Base-by-base conservation (phyloP, 2,797 vertebrate genomes). In the Schizopygopsis pylzovi region DNA sequence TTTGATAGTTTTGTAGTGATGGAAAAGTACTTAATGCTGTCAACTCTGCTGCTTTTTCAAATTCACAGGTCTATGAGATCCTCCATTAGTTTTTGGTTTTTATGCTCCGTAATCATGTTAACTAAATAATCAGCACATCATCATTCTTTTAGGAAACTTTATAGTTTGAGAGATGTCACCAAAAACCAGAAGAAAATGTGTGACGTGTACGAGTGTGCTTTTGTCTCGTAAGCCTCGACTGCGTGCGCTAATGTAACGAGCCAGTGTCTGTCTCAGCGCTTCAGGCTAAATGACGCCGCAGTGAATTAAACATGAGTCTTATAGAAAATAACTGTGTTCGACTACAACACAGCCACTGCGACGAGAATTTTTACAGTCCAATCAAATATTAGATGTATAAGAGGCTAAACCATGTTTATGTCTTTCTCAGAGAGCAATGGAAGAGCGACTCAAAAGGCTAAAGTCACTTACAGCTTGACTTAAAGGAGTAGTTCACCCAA, bases 281-380 rank as follows among this genome's bases (percentile, higher is more conserved):
- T 83, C 92, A 94, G 94, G 92, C 93, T 94, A 92, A 84, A 94
- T 93, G 89, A 70, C 22, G 72, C 7, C 83, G 33, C 0, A 52
- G 83, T 94, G 86, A 94, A 94, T 95, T 91, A 93, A 94, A 82
- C 47, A 95, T 93, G 91, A 85, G 90, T 92, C 93, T 93, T 93
- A 93, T 91, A 90, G 92, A 93, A 93, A 93, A 94, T 89, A 94
- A 93, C 89, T 52, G 25, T 86, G 90, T 93, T 92, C 85, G 70
- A 93, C 92, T 92, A 88, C 89, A 91, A 89, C 87, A 86, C 83
- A 88, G 90, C 89, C 87, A 83, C 83, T 80, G 91, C 85, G 87
- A 89, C 81, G 61, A 92, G 86, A 88, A 49, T 77, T 4, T 73
- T 90, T 86, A 75, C 54, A 72, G 33, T 72, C 39, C 18, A 33